Evolutionary conservation across 2,113 vertebrate genomes (phyloP), one percentile per base, ranked within the genome.

Genomic region (Carlito syrichta): DNA sequence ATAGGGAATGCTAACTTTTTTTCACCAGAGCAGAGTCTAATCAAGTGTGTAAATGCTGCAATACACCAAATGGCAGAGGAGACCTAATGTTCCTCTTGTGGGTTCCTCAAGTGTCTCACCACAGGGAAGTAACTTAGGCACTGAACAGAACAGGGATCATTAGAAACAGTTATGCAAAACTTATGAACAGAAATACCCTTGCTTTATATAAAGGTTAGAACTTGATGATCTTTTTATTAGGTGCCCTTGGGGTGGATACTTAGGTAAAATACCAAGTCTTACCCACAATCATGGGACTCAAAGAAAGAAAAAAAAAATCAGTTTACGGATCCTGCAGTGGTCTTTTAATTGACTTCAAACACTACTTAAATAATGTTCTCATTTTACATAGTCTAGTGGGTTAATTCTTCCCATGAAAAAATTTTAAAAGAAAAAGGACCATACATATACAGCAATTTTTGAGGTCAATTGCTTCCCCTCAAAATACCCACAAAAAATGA

Each of bases 21-120:
- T 83, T 89, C 84, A 93, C 66, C 54, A 89, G 82, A 93, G 73
- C n/a, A 69, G 85, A 95, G 40, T 96, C 94, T 96, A 95, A 96
- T 91, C 96, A 96, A 89, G 94, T 97, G 97, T 96, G 83, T 83
- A 96, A 96, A 97, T 77, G 93, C 85, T 69, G 60, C 78, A 88
- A 73, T 86, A 73, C 78, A 94, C 78, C 94, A 89, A 96, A 93
- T 54, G 78, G 95, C 73, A 89, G 78, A 58, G 50, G 91, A 89
- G 63, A 96, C 89, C 76, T 78, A 94, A 92, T 79, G 89, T 79
- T 38, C 40, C 95, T 93, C 86, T 20, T 45, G 82, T 86, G 91
- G 62, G 38, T 60, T 93, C 66, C 91, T 25, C 50, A 71, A n/a
- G 35, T 10, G 27, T 79, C 85, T 92, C 23, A 56, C 93, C 62